Percentiles rank a stretch among this genome's conserved stretches.
These are phyloP conservation scores for Amphimallon solstitiale DNA, from an alignment of 2,888 invertebrate genomes.

Conservation along the genomic window DNA sequence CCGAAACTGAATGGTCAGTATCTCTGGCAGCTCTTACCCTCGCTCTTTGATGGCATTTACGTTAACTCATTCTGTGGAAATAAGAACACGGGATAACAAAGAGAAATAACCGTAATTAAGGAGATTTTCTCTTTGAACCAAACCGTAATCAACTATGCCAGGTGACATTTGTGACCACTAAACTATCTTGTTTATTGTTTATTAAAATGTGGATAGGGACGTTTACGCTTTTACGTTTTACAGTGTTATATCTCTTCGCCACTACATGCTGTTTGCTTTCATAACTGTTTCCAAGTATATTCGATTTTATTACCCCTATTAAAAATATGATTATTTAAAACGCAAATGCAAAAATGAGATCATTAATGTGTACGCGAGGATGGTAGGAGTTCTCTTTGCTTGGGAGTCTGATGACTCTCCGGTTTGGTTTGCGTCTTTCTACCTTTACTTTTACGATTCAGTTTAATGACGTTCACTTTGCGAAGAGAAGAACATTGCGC, in stretches of 20 bases:
- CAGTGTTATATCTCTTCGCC: constrained; percentile 35
- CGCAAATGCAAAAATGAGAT: constrained; percentile 33
- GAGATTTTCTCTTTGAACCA: constrained; percentile 44
- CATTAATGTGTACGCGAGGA: constrained; percentile 28
- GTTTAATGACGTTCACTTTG: constrained; percentile 26
- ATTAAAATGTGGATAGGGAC: constrained; percentile 58
- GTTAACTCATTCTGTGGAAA: constrained; percentile 46
- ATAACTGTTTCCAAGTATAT: constrained; percentile 35
- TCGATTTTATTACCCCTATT: constrained; percentile 39
- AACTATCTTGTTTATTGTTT: constrained; percentile 59
- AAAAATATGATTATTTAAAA: constrained; percentile 40
- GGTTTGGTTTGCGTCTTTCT: background rate
- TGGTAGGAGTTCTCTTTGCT: constrained; percentile 13
- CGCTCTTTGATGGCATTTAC: constrained; percentile 14
- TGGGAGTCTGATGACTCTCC: too few relatives aligned
- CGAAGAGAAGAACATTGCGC: constrained; percentile 20
- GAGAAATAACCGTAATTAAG: constrained; percentile 50
- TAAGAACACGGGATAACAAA: constrained; percentile 50
- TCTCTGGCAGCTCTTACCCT: constrained; percentile 3
- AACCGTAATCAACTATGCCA: constrained; percentile 48
- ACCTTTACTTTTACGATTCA: constrained; percentile 31
- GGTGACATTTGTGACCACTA: constrained; percentile 57
- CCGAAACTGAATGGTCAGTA: constrained; percentile 19
- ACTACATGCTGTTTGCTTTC: constrained; percentile 36
- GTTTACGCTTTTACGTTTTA: constrained; percentile 44